Evolutionary conservation across 1,140 invertebrate genomes (phyloP).

Genomic region (Drosophila novamexicana): DNA sequence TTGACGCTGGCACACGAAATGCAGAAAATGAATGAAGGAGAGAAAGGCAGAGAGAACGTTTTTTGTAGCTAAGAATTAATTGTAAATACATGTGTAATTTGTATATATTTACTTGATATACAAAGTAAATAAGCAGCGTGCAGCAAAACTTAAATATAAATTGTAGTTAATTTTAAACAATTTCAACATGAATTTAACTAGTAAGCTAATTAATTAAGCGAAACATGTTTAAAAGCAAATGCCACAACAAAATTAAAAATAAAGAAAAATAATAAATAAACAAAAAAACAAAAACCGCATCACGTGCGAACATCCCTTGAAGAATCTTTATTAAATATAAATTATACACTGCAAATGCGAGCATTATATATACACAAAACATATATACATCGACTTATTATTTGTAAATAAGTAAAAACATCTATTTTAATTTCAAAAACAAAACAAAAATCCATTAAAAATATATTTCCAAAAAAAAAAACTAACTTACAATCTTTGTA

Average conservation of each 20-base stretch:
- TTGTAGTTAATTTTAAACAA: conserved; percentile 82
- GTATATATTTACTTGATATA: conserved; percentile 81
- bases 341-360: conserved; percentile 63
- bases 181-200: conserved; percentile 73
- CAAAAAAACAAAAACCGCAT: conserved; percentile 24
- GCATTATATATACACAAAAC: conserved; percentile 53
- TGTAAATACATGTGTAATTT: conserved; percentile 82
- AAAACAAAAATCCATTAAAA: conserved; percentile 68
- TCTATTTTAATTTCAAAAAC: conserved; percentile 68
- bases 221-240: conserved; percentile 57
- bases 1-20: conserved; percentile 58
- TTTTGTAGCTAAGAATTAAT: conserved; percentile 77
- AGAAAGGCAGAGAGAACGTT: conserved; percentile 23
- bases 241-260: conserved; percentile 56
- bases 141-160: conserved; percentile 68
- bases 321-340: conserved; percentile 74
- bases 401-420: conserved; percentile 77
- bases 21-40: conserved; percentile 23
- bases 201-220: conserved; percentile 57
- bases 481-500: conserved; percentile 30
- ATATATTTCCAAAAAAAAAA: conserved; percentile 67
- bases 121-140: conserved; percentile 75
- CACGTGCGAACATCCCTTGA: conserved; percentile 23
- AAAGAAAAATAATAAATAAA: conserved; percentile 34
- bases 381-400: conserved; percentile 73